A percentile compares a stretch with the other conserved stretches of the same genome.
Conservation (phyloP, 2,888 invertebrate species). For the Polymixis lichenea region DNA sequence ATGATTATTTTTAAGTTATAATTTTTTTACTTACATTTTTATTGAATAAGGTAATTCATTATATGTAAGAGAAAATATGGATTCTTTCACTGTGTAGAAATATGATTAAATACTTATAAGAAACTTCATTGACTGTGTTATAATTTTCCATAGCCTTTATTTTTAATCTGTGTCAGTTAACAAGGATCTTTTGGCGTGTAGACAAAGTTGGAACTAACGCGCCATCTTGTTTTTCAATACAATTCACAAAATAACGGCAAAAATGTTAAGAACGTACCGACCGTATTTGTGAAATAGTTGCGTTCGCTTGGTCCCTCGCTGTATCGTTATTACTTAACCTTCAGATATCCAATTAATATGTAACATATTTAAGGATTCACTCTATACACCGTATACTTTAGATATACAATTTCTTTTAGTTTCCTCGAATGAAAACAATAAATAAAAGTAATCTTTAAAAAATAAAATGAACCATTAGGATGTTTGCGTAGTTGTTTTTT, state of each 20-base stretch:
- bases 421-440: no score
- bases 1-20: constrained; percentile 38
- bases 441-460: no score
- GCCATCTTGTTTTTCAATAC: neutral
- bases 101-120: neutral
- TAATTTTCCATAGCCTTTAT: neutral
- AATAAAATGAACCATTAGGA: no score
- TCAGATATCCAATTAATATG: no score
- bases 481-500: no score
- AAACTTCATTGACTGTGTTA: neutral
- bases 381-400: no score
- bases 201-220: neutral
- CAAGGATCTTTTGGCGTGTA: neutral
- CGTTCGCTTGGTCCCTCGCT: no score
- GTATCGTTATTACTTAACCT: no score
- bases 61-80: constrained; percentile 21
- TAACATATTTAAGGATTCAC: no score
- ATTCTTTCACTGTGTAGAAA: neutral
- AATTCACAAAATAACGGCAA: neutral
- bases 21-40: constrained; percentile 19
- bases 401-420: no score
- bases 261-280: neutral
- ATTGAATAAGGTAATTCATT: constrained; percentile 13
- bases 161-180: neutral
- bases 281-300: no score